phyloP scores from a whole-genome alignment of 2,797 vertebrate species.

The Balearica regulorum region DNA sequence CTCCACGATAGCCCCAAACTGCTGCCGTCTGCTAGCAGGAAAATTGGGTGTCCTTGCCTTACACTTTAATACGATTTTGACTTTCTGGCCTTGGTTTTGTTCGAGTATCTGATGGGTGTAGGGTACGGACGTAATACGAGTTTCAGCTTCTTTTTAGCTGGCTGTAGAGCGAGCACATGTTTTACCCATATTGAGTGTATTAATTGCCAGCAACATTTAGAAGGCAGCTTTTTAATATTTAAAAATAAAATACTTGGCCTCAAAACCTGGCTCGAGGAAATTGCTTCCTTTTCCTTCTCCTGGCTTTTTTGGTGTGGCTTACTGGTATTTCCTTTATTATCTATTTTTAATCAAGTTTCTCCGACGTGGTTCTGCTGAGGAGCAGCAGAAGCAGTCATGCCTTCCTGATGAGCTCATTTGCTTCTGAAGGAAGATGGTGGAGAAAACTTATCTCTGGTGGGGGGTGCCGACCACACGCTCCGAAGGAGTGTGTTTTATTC shows the following conservation, averaged over 20 bases:
- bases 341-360: background rate
- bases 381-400: background rate
- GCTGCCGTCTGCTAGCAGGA: background rate
- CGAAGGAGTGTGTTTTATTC: background rate
- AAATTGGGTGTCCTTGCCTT: background rate
- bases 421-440: background rate
- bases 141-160: background rate
- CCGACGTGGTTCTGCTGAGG: background rate
- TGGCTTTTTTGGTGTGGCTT: background rate
- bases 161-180: background rate
- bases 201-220: background rate
- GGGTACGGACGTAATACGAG: accelerated
- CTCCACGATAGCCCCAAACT: accelerated
- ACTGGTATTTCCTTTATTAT: constrained; percentile 28
- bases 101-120: background rate
- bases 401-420: background rate
- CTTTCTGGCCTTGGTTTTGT: background rate
- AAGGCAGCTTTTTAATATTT: background rate
- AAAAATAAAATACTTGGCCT: background rate
- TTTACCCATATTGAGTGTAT: background rate
- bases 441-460: background rate
- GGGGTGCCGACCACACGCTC: accelerated
- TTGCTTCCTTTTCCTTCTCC: background rate
- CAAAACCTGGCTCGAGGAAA: background rate
- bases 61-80: background rate